A percentile compares a stretch with the other conserved stretches of the same genome.
Evolutionary conservation across 2,797 vertebrate genomes (phyloP).

Genomic region (Pseudopleuronectes americanus): DNA sequence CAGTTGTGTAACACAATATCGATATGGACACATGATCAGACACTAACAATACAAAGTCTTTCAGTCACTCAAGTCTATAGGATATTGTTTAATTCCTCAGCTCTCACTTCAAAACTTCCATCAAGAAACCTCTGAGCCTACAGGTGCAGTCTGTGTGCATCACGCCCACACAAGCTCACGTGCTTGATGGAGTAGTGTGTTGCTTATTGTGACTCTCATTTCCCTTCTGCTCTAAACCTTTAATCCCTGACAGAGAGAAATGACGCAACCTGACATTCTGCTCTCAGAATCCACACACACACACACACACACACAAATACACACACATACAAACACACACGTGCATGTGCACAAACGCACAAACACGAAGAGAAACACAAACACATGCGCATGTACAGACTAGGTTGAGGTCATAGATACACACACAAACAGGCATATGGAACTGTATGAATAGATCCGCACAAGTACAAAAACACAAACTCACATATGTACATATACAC

Average conservation of each 20-base stretch:
- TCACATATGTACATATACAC: neutral
- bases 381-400: neutral
- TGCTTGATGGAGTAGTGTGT: conserved; percentile 39
- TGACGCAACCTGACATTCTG: conserved; percentile 67
- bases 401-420: neutral
- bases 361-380: neutral
- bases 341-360: conserved; percentile 18
- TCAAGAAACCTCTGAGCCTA: neutral
- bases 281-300: conserved; percentile 52
- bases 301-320: neutral
- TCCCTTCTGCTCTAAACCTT: conserved; percentile 72
- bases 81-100: neutral
- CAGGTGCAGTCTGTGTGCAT: neutral
- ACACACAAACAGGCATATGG: too few species aligned
- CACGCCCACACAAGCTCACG: conserved; percentile 22
- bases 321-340: conserved; percentile 17
- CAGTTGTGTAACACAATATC: too few species aligned
- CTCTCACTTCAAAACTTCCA: conserved; percentile 2
- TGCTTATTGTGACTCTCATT: conserved; percentile 72
- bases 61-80: neutral
- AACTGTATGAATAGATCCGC: neutral
- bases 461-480: neutral
- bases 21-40: too few species aligned
- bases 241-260: conserved; percentile 70
- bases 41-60: too few species aligned